These are phyloP conservation scores for Poeciliopsis presidionis DNA, from an alignment of 2,797 vertebrate genomes.

Conservation along the genomic window DNA sequence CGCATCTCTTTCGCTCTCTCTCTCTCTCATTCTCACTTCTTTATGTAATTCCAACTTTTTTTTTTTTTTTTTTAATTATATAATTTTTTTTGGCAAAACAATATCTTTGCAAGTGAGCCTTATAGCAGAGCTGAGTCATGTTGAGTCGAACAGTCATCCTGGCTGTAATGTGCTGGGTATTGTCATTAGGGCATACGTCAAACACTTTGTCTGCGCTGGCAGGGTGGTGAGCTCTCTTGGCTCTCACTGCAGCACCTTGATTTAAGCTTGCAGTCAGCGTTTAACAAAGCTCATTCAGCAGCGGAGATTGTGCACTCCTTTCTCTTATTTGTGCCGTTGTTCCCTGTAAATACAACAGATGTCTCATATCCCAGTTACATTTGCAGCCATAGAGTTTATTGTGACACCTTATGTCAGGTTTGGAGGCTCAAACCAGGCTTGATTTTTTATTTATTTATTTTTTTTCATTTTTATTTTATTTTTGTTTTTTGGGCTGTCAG, in stretches of 20 bases:
- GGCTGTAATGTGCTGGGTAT: constrained; percentile 21
- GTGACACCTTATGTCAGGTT: constrained; percentile 33
- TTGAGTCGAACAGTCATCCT: constrained; percentile 28
- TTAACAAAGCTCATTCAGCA: constrained; percentile 31
- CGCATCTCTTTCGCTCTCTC: constrained; percentile 19
- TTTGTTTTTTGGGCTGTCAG: not conserved
- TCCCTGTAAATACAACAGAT: constrained; percentile 43
- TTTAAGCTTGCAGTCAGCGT: constrained; percentile 28
- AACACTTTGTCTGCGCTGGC: constrained; percentile 2
- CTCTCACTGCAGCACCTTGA: constrained; percentile 1
- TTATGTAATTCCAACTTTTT: constrained; percentile 64
- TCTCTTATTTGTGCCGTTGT: constrained; percentile 21
- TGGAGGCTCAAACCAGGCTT: constrained; percentile 11
- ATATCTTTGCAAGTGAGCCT: constrained; percentile 37
- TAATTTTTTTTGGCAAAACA: constrained; percentile 56
- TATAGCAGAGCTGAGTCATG: constrained; percentile 46
- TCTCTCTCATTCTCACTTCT: constrained; percentile 8
- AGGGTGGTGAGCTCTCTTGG: constrained; percentile 18
- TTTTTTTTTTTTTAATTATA: constrained; percentile 47
- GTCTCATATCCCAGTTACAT: constrained; percentile 38
- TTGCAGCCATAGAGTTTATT: constrained; percentile 35
- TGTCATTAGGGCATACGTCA: constrained; percentile 19
- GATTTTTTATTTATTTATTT: not conserved
- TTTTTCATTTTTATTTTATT: too few relatives aligned
- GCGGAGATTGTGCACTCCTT: constrained; percentile 30